Conservation (phyloP, 1,140 invertebrate species). For the Eurytemora carolleeae region DNA sequence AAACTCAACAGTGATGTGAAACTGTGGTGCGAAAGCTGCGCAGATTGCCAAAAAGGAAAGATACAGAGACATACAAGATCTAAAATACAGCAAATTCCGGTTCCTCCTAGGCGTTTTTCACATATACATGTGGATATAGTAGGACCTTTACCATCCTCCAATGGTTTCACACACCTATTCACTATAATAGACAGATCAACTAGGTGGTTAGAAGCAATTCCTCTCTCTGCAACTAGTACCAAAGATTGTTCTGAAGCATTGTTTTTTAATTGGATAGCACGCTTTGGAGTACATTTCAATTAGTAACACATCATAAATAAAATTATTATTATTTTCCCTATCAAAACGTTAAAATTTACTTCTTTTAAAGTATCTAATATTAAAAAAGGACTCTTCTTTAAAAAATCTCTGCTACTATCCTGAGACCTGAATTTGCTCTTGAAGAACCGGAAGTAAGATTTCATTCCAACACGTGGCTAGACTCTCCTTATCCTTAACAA, state of each 20-base stretch:
- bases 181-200: constrained; percentile 28
- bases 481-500: too few relatives aligned
- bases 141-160: constrained; percentile 24
- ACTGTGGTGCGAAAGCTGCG: neutral
- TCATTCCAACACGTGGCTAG: too few relatives aligned
- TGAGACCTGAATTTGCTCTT: too few relatives aligned
- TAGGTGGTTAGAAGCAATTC: constrained; percentile 26
- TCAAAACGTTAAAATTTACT: too few relatives aligned
- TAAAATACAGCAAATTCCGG: neutral
- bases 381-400: too few relatives aligned
- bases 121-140: constrained; percentile 32
- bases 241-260: constrained; percentile 4
- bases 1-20: neutral
- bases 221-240: constrained; percentile 23
- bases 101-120: constrained; percentile 21
- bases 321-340: too few relatives aligned
- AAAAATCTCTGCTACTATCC: too few relatives aligned
- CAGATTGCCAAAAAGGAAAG: neutral
- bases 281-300: neutral
- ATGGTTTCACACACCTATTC: constrained; percentile 24
- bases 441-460: too few relatives aligned
- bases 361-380: too few relatives aligned
- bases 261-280: neutral
- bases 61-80: neutral
- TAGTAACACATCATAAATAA: too few relatives aligned